Evolutionary conservation across 2,888 invertebrate species (phyloP), one percentile per base, ranked within the genome.

Genomic region (Ommatoiulus sabulosus): DNA sequence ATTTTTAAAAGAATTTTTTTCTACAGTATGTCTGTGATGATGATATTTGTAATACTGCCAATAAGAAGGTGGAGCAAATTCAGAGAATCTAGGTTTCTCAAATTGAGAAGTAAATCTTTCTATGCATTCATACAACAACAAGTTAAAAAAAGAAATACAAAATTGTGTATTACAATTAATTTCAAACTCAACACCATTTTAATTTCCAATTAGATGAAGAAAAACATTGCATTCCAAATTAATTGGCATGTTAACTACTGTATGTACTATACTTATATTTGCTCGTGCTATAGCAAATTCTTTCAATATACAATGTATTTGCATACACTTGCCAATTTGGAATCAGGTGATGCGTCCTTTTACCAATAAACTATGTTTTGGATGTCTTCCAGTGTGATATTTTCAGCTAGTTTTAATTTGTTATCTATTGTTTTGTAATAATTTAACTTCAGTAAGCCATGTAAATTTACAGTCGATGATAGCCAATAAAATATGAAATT

Each of bases 341-440:
- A 17, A 15, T 52, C 10, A 15, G 52, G 52, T 52, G 52, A 52
- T 35, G 35, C 35, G 35, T 72, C 35, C 24, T 24, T 24, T 72
- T 72, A 24, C 72, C 72, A 72, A 8, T 72, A 12, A 24, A 72
- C 72, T 72, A 72, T 35, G 24, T 72, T 72, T 72, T 72, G 24
- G 72, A 12, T 72, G 72, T 72, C 72, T 72, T 72, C 72, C 72
- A 72, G 12, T 24, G 24, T 24, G 72, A 72, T 72, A 72, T n/a
- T 63, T 63, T 63, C 8, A 7, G 72, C 72, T 72, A 12, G 24
- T 72, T 72, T 72, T 24, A 10, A 24, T 24, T 24, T 72, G 35
- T 72, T 72, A 72, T 24, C 7, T n/a, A 72, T 72, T 72, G 24
- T 72, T 72, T 72, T 72, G 72, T 72, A 72, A 63, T n/a, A 63